These are phyloP conservation scores for Athrips mouffetella DNA, from an alignment of 2,888 invertebrate genomes.

Conservation along the genomic window DNA sequence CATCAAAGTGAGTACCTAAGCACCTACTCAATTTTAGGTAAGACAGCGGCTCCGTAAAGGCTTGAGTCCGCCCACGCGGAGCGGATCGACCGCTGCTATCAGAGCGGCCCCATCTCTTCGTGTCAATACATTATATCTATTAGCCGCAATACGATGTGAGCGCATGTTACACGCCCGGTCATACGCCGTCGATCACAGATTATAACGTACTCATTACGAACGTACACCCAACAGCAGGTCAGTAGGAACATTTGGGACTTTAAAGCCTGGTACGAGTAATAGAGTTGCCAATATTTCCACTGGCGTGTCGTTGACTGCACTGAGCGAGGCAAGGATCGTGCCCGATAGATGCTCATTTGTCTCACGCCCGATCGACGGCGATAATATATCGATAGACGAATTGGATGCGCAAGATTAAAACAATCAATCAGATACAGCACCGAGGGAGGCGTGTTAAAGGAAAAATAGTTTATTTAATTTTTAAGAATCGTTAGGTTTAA, in stretches of 20 bases:
- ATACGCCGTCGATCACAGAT: slow-evolving; percentile 4
- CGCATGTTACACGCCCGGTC: not conserved
- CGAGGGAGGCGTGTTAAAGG: too few species aligned
- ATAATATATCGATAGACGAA: slow-evolving; percentile 7
- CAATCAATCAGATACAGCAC: slow-evolving; percentile 11
- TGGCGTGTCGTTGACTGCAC: too few species aligned
- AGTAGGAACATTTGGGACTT: too few species aligned
- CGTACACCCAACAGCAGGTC: too few species aligned
- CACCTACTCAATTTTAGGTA: not conserved
- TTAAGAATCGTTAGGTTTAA: too few species aligned
- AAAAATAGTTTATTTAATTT: too few species aligned
- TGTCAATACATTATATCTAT: slow-evolving; percentile 6
- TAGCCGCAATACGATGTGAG: too few species aligned
- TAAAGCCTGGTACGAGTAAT: too few species aligned
- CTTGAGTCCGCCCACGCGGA: not conserved
- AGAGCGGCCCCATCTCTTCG: slow-evolving; percentile 1
- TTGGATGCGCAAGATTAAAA: slow-evolving; percentile 11
- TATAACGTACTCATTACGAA: slow-evolving; percentile 2
- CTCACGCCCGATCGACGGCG: not conserved
- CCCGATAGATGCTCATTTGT: slow-evolving; percentile 3
- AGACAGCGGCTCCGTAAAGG: not conserved
- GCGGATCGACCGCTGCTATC: not conserved
- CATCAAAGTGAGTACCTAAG: not conserved
- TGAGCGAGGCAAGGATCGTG: not conserved
- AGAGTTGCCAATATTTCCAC: too few species aligned